These are phyloP conservation scores for Ectemnius cavifrons DNA, from an alignment of 2,888 invertebrate genomes.

Conservation along the genomic window DNA sequence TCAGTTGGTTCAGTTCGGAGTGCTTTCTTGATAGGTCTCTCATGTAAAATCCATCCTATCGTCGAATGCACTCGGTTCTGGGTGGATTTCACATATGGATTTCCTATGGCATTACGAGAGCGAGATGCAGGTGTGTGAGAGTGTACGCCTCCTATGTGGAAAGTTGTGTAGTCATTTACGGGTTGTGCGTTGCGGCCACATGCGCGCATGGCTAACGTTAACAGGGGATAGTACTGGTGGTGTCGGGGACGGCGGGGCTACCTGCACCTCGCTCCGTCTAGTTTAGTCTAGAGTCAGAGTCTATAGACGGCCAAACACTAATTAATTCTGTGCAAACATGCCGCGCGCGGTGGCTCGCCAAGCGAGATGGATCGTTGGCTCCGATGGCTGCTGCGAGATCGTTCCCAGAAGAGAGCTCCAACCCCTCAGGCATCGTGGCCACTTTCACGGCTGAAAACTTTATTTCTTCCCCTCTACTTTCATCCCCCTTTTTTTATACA, in stretches of 20 bases:
- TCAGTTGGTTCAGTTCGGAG: too few species aligned
- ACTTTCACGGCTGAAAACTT: constrained; percentile 21
- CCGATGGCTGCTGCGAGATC: constrained; percentile 48
- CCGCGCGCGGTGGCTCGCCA: constrained; percentile 33
- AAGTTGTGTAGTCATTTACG: too few species aligned
- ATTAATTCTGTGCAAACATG: constrained; percentile 74
- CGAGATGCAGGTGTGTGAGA: too few species aligned
- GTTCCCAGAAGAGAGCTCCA: constrained; percentile 35
- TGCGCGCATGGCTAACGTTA: neutral
- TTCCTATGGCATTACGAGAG: too few species aligned
- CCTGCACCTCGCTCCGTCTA: constrained; percentile 55
- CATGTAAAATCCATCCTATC: too few species aligned
- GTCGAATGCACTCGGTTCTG: too few species aligned
- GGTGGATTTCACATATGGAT: too few species aligned
- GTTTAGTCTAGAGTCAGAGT: constrained; percentile 67
- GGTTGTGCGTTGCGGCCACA: too few species aligned
- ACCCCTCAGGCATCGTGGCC: constrained; percentile 33
- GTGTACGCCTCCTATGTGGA: too few species aligned
- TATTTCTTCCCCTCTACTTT: neutral
- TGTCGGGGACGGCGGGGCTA: constrained; percentile 41
- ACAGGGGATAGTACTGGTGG: neutral
- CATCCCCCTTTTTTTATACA: neutral
- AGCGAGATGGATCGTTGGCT: constrained; percentile 45
- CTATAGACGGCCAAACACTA: constrained; percentile 71
- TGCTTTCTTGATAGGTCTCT: too few species aligned